Evolutionary conservation across 2,113 vertebrate species (phyloP), one percentile per base, ranked within the genome.

Genomic region (Eptatretus burgeri): DNA sequence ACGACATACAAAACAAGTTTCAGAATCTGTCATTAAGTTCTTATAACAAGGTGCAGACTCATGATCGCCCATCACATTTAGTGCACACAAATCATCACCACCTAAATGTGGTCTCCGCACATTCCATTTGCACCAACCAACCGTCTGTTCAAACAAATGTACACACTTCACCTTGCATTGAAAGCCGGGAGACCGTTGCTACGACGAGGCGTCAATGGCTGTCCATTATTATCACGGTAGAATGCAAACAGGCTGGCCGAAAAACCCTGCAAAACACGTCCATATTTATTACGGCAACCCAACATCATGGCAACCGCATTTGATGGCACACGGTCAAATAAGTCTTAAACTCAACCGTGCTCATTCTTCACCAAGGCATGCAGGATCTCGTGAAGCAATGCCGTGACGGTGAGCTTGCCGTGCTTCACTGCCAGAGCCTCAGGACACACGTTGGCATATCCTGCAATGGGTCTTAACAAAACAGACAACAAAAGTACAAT

Each of bases 241-340:
- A 95, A 93, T 4, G 91, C 91, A 71, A 95, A 98, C 1, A 98
- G 76, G 12, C 91, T 88, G 11, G 91, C 91, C 13, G 91, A 98
- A 70, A 98, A 98, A 10, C 91, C 91, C 91, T 96, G 51, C 62
- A 17, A 10, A 60, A 10, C 56, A 60, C 56, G 12, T 20, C 56
- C n/a, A 20, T 20, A 12, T 10, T 60, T 17, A n/a, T 11, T 18
- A 14, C 56, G 20, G 12, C n/a, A 12, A 17, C 20, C 56, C 56
- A 13, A 10, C n/a, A 20, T 10, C 56, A 60, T 17, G n/a, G 56
- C n/a, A 60, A 20, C n/a, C 11, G 20, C n/a, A 60, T 60, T 60
- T 60, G 11, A 17, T 20, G n/a, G 11, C 56, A 60, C 2, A n/a
- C 56, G 11, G 56, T n/a, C 10, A 17, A 9, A 13, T 20, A 60